A percentile compares a stretch with the other conserved stretches of the same genome.
These are phyloP conservation scores for Ctenopoma multispine DNA, from an alignment of 2,797 vertebrate species.

Conservation along the genomic window DNA sequence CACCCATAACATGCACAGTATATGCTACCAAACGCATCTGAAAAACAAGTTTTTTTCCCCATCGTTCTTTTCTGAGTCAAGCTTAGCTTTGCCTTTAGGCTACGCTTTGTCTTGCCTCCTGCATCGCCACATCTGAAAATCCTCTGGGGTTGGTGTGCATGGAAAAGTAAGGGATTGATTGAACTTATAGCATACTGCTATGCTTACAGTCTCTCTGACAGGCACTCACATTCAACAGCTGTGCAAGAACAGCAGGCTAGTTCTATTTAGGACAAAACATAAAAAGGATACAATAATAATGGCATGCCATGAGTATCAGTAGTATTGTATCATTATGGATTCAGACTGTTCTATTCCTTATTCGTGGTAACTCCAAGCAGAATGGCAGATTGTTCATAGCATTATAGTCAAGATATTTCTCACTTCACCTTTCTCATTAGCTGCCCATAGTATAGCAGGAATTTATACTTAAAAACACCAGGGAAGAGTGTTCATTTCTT, in stretches of 20 bases:
- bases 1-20: conserved; percentile 15
- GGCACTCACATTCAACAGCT: conserved; percentile 32
- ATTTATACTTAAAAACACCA: conserved; percentile 34
- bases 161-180: conserved; percentile 56
- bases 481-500: conserved; percentile 39
- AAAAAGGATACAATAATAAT: conserved; percentile 42
- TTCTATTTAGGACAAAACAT: conserved; percentile 44
- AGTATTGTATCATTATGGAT: conserved; percentile 43
- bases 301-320: conserved; percentile 12
- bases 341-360: conserved; percentile 11
- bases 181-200: conserved; percentile 50
- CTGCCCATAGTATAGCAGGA: conserved; percentile 7
- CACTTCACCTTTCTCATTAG: conserved; percentile 53
- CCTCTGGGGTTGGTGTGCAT: conserved; percentile 57
- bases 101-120: conserved; percentile 59
- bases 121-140: conserved; percentile 50
- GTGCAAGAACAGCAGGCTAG: conserved; percentile 37
- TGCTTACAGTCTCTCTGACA: conserved; percentile 43
- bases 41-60: conserved; percentile 32
- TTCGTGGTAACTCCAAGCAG: conserved; percentile 25
- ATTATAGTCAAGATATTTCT: conserved; percentile 23
- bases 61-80: conserved; percentile 33
- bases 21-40: conserved; percentile 12
- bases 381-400: conserved; percentile 33
- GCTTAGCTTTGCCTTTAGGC: conserved; percentile 58